A percentile compares a stretch with the other conserved stretches of the same genome.
phyloP scores from a whole-genome alignment of 2,113 vertebrate species.

The Crotalus horridus region DNA sequence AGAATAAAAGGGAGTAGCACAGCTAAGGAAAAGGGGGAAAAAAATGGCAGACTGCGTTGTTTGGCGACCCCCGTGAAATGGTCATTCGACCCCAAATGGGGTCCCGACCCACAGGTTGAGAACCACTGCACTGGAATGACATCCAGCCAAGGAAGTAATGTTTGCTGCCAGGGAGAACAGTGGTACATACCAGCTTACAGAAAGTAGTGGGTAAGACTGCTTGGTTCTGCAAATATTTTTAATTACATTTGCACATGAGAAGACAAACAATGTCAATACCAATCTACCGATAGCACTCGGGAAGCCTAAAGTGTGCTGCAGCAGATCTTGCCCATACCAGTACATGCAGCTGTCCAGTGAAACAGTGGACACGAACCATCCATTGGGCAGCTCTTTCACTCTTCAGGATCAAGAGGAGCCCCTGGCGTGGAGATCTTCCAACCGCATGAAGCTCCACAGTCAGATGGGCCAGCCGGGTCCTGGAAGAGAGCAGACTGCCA shows the following conservation, averaged over 20 bases:
- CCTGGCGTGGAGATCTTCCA: neutral
- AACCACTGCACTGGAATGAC: neutral
- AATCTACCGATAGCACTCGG: neutral
- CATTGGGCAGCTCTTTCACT: constrained; percentile 70
- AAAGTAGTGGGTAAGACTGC: neutral
- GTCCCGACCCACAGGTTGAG: no score
- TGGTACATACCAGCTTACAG: neutral
- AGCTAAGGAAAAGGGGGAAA: no score
- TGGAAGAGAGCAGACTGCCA: constrained; percentile 7
- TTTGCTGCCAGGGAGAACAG: neutral
- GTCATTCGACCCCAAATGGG: no score
- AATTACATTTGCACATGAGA: neutral
- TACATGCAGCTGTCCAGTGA: constrained; percentile 56
- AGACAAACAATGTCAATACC: no score
- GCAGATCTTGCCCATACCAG: constrained; percentile 32
- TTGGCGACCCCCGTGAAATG: no score
- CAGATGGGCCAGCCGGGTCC: neutral
- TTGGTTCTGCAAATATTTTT: neutral
- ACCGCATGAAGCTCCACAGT: constrained; percentile 14
- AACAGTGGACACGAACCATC: constrained; percentile 58
- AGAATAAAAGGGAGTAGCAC: no score
- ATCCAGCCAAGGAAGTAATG: neutral
- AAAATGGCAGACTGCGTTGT: no score
- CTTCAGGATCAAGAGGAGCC: constrained; percentile 70
- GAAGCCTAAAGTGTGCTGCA: neutral